phyloP scores from a whole-genome alignment of 2,113 vertebrate species.

The Tupaia tana region DNA sequence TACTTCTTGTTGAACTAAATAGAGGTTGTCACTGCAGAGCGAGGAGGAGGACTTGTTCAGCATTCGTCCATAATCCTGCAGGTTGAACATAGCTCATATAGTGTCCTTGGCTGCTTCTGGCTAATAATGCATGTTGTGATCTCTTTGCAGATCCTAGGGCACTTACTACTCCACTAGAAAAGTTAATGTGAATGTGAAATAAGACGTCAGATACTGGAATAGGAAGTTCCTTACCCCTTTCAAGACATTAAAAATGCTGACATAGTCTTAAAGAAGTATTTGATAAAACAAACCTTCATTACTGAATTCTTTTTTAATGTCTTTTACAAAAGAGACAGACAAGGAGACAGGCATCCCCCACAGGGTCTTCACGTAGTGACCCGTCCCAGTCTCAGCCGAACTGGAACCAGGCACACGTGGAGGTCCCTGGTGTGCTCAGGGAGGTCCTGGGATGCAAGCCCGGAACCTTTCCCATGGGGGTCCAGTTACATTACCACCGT shows the following conservation, averaged over 20 bases:
- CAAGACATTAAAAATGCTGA: slow-evolving; percentile 33
- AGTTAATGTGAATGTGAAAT: slow-evolving; percentile 56
- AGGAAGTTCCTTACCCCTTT: slow-evolving; percentile 45
- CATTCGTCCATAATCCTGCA: background rate
- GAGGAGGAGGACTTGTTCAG: background rate
- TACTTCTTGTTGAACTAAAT: slow-evolving; percentile 10
- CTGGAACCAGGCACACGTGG: too few species aligned
- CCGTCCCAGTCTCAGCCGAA: too few species aligned
- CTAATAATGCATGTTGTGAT: slow-evolving; percentile 52
- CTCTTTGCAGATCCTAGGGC: slow-evolving; percentile 32
- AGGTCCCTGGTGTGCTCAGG: too few species aligned
- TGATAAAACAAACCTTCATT: background rate
- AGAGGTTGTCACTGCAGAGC: background rate
- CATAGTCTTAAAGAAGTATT: slow-evolving; percentile 30
- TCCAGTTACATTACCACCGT: too few species aligned
- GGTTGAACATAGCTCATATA: background rate
- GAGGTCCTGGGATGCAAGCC: too few species aligned
- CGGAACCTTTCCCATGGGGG: too few species aligned
- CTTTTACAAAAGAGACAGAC: too few species aligned
- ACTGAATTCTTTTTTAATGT: slow-evolving; percentile 34
- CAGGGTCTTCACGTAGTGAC: too few species aligned
- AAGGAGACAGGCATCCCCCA: too few species aligned
- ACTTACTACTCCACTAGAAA: slow-evolving; percentile 37
- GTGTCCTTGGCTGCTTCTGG: background rate
- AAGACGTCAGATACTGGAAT: slow-evolving; percentile 48